Evolutionary conservation across 2,113 vertebrate genomes (phyloP), one percentile per base, ranked within the genome.

Genomic region (Cinclus cinclus): DNA sequence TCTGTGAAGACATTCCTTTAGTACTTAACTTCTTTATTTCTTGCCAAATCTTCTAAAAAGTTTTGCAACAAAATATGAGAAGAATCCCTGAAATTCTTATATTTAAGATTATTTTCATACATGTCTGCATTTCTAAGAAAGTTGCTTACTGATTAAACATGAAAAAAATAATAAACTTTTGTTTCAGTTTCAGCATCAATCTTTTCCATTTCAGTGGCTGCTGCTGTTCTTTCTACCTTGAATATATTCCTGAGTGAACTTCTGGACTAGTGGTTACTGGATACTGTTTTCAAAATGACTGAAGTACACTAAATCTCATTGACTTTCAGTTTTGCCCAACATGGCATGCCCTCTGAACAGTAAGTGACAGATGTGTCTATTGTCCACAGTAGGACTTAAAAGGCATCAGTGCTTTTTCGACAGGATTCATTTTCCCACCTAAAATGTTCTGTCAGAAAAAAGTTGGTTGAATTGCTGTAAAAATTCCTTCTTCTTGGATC

Each of bases 331-430:
- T 95, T 95, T 91, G 47, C 78, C 83, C 93, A 95, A 71, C 50
- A 67, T 13, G 31, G 28, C 63, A 83, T 89, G 55, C 46, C 62
- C 58, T 67, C 59, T 59, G 78, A 92, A 91, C 77, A 76, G 74
- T 58, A 91, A 91, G 81, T 95, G 94, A 84, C 91, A 94, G 92
- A 92, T 82, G 53, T 68, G 69, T 46, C 91, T 81, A 87, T 95
- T 96, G 94, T 95, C 95, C 92, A 79, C 83, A 96, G 91, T 82
- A 82, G 81, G 87, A 73, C 63, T 94, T 95, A 92, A 95, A 96
- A 95, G 62, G 89, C 94, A 90, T 93, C 91, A 95, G 41, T 89
- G 89, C 81, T 74, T 96, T 95, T 92, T 83, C 69, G 94, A 97
- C 89, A 95, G 89, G 58, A 94, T 91, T 97, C 58, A 91, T 95